A percentile compares a stretch with the other conserved stretches of the same genome.
phyloP scores from a whole-genome alignment of 2,888 invertebrate genomes.

The Spilarctia lutea region DNA sequence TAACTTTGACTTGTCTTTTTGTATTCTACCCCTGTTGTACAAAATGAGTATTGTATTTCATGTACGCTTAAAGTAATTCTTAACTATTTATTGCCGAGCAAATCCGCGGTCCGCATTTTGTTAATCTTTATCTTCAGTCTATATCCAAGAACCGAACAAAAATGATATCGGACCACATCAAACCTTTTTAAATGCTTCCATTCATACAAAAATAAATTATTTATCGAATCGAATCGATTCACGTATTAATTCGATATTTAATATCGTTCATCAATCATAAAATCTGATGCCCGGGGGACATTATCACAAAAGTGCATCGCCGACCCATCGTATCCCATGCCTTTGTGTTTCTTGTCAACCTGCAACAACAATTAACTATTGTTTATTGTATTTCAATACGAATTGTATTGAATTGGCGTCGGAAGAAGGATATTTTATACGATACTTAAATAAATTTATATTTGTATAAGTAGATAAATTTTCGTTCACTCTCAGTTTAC shows the following conservation, averaged over 20 bases:
- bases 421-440: slow-evolving; percentile 62
- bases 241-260: slow-evolving; percentile 77
- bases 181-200: slow-evolving; percentile 61
- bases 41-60: not conserved
- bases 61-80: no score
- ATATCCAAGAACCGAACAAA: slow-evolving; percentile 56
- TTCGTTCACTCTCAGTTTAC: slow-evolving; percentile 29
- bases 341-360: slow-evolving; percentile 61
- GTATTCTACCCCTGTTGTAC: not conserved
- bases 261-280: slow-evolving; percentile 82
- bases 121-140: slow-evolving; percentile 27
- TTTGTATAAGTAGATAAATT: slow-evolving; percentile 52
- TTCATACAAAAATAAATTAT: slow-evolving; percentile 76
- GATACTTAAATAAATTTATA: slow-evolving; percentile 61
- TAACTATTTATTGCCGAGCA: not conserved
- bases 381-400: slow-evolving; percentile 69
- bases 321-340: slow-evolving; percentile 56
- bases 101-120: slow-evolving; percentile 10
- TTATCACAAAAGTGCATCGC: slow-evolving; percentile 73
- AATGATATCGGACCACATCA: slow-evolving; percentile 63
- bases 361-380: slow-evolving; percentile 69
- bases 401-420: slow-evolving; percentile 62
- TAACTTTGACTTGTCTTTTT: not conserved
- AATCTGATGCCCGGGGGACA: slow-evolving; percentile 67
- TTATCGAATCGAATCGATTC: slow-evolving; percentile 72